These are phyloP conservation scores for Folsomia candida DNA, from an alignment of 2,888 invertebrate genomes.

Conservation along the genomic window DNA sequence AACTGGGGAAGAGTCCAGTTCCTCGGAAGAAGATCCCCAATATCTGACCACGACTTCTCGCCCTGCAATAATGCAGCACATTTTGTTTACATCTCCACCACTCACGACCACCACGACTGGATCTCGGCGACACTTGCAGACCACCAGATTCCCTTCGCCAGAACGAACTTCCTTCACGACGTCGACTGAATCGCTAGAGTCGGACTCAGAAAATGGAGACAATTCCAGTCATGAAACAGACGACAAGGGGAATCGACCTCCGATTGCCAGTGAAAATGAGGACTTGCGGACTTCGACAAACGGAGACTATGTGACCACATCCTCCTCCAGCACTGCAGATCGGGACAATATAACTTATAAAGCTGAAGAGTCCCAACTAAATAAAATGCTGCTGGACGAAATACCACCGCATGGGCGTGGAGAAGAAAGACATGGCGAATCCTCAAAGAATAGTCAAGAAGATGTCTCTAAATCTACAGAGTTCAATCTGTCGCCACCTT, in stretches of 20 bases:
- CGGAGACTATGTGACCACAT: background rate
- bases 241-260: background rate
- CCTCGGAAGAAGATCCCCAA: background rate
- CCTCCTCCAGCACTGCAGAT: too few relatives aligned
- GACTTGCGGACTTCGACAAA: background rate
- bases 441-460: background rate
- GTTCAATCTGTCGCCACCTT: slow-evolving; percentile 30
- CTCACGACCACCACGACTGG: slow-evolving; percentile 27
- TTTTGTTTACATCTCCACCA: slow-evolving; percentile 39
- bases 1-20: background rate
- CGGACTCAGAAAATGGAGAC: background rate
- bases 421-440: background rate
- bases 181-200: slow-evolving; percentile 15
- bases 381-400: slow-evolving; percentile 43
- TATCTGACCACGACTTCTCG: background rate
- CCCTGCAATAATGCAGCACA: slow-evolving; percentile 29
- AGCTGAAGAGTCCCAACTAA: slow-evolving; percentile 39
- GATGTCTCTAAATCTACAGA: slow-evolving; percentile 13
- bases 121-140: slow-evolving; percentile 23
- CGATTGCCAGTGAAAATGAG: background rate
- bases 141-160: slow-evolving; percentile 37
- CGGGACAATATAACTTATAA: slow-evolving; percentile 22
- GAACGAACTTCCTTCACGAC: slow-evolving; percentile 33
- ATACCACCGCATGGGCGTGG: slow-evolving; percentile 42
- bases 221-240: slow-evolving; percentile 15